Evolutionary conservation across 2,888 invertebrate genomes (phyloP).

Genomic region (Tachystola acroxantha): DNA sequence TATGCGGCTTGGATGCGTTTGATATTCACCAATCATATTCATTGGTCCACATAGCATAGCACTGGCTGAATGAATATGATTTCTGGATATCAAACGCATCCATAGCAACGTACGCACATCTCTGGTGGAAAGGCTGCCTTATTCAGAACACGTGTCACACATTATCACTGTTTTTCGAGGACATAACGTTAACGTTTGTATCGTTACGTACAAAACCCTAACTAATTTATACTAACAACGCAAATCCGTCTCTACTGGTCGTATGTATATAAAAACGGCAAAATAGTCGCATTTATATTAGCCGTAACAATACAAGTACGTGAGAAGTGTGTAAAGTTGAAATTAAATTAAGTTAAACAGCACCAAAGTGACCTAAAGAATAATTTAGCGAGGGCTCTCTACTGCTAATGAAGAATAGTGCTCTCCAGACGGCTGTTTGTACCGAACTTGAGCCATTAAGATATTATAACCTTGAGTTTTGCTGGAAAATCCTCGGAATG

Average conservation of each 20-base stretch:
- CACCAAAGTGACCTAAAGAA: conserved; percentile 73
- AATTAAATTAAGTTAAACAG: conserved; percentile 73
- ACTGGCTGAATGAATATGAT: too few species aligned
- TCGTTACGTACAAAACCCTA: too few species aligned
- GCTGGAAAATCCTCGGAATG: not conserved
- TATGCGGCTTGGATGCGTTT: too few species aligned
- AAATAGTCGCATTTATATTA: conserved; percentile 25
- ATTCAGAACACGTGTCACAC: too few species aligned
- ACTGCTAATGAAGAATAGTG: conserved; percentile 69
- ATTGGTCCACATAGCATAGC: too few species aligned
- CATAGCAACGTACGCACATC: too few species aligned
- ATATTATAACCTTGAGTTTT: conserved; percentile 48
- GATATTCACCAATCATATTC: too few species aligned
- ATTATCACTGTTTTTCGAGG: too few species aligned
- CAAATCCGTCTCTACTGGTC: not conserved
- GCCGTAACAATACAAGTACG: conserved; percentile 39
- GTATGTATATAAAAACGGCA: not conserved
- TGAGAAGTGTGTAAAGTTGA: conserved; percentile 56
- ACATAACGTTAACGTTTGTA: too few species aligned
- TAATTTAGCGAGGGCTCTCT: conserved; percentile 64
- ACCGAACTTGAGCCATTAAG: conserved; percentile 69
- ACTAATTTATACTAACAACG: too few species aligned
- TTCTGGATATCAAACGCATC: too few species aligned
- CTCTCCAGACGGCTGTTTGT: conserved; percentile 63
- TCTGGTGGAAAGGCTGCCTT: too few species aligned